These are phyloP conservation scores for Diadophis punctatus DNA, from an alignment of 2,113 vertebrate genomes.

Conservation along the genomic window DNA sequence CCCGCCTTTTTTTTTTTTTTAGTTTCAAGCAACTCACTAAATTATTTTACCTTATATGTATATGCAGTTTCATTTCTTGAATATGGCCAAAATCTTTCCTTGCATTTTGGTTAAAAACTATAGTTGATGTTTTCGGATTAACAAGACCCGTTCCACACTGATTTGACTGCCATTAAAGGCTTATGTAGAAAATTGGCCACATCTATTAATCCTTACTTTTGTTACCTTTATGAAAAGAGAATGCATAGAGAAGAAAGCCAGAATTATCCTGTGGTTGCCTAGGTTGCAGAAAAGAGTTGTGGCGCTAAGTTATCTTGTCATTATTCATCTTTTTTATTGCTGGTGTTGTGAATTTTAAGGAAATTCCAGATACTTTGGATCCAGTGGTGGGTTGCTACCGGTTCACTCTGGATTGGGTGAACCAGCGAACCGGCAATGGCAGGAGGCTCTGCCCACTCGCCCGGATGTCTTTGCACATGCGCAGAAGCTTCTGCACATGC, in stretches of 20 bases:
- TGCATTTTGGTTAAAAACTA: neutral
- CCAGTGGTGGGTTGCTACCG: too few species aligned
- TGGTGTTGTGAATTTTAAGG: neutral
- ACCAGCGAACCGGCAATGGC: too few species aligned
- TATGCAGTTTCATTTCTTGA: neutral
- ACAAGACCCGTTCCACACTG: neutral
- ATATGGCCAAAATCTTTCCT: neutral
- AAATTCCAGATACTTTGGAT: neutral
- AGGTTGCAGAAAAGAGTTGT: neutral
- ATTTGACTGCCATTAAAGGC: neutral
- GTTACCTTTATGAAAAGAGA: neutral
- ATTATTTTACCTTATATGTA: neutral
- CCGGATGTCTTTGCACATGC: too few species aligned
- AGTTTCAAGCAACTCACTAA: neutral
- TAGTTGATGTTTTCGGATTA: neutral
- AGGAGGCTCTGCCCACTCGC: too few species aligned
- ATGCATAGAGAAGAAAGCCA: neutral
- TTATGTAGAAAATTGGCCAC: neutral
- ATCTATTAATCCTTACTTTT: neutral
- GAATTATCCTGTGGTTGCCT: neutral
- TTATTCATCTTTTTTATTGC: neutral
- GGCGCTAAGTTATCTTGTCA: neutral
- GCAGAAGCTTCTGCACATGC: too few species aligned
- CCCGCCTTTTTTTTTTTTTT: neutral
- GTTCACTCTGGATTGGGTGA: too few species aligned